Conservation (phyloP, 1,140 invertebrate species). For the Frieseomelitta varia region DNA sequence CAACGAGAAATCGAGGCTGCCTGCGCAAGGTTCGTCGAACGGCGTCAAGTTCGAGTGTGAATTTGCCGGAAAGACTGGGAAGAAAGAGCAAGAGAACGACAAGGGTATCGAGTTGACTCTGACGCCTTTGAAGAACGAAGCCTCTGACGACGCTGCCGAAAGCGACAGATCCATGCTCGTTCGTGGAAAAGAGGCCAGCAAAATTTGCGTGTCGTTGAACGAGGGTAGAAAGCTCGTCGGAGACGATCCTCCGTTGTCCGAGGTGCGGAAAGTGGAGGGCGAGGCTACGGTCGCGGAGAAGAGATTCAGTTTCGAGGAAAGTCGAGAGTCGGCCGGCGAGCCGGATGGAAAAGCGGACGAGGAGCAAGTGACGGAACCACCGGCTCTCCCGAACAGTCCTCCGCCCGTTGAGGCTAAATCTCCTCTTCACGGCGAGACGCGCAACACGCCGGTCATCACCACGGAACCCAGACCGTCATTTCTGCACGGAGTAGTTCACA, state of each 20-base stretch:
- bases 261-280: conserved; percentile 68
- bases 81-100: background rate
- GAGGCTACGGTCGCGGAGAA: conserved; percentile 46
- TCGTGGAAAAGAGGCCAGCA: conserved; percentile 55
- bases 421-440: conserved; percentile 27
- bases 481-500: conserved; percentile 83
- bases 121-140: no score
- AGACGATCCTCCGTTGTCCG: background rate
- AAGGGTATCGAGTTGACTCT: background rate
- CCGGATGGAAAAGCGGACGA: conserved; percentile 91
- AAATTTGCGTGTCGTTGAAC: conserved; percentile 16
- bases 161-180: conserved; percentile 49
- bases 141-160: conserved; percentile 64
- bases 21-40: conserved; percentile 43
- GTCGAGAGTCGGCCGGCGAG: conserved; percentile 89
- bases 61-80: background rate
- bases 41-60: conserved; percentile 30
- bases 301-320: conserved; percentile 83
- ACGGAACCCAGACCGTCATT: conserved; percentile 87
- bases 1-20: conserved; percentile 73
- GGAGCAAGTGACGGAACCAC: conserved; percentile 85
- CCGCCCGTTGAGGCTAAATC: conserved; percentile 76
- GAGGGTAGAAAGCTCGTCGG: conserved; percentile 10
- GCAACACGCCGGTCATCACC: conserved; percentile 55
- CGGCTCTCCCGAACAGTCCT: conserved; percentile 86